Evolutionary conservation across 2,113 vertebrate species (phyloP), one percentile per base, ranked within the genome.

Genomic region (Eulemur macaco): DNA sequence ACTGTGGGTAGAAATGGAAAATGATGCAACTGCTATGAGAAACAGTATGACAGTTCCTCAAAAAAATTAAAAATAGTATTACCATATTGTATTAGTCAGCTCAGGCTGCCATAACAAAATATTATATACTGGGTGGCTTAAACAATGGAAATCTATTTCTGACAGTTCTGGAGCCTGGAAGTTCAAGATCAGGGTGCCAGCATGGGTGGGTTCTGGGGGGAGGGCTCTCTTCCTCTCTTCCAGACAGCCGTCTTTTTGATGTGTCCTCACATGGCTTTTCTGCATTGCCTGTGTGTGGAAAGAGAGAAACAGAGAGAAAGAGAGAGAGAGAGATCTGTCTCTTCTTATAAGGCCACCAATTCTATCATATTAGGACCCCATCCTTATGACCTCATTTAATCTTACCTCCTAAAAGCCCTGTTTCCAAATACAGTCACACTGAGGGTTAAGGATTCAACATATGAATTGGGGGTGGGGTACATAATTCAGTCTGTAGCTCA

Each of bases 241-340:
- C 7, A 15, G 11, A 27, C 0, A 2, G 15, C 50, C 8, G 1
- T 39, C 60, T 68, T n/a, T 37, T 37, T 14, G 0, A 10, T 14
- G 11, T 4, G 31, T 1, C 8, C 11, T 21, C 15, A 6, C 17
- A 0, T 1, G 47, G 50, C 10, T n/a, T 31, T 25, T 52, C 56
- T 45, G 42, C 8, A 1, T 1, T 0, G 1, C 37, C n/a, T 74
- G 54, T 20, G 7, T 25, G 29, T 37, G 34, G 18, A 29, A 23
- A 15, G 7, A 15, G 50, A 52, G 13, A 52, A 3, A 52, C 12
- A 47, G 47, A 47, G 47, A 47, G 47, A 47, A 6, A 47, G 45
- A 47, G 9, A 39, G 21, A 73, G 45, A 63, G 3, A n/a, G 39
- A 52, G 11, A 90, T 37, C 69, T 23, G 60, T n/a, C 10, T 56